Conservation (phyloP, 2,888 invertebrate species). For the Erynnis tages region DNA sequence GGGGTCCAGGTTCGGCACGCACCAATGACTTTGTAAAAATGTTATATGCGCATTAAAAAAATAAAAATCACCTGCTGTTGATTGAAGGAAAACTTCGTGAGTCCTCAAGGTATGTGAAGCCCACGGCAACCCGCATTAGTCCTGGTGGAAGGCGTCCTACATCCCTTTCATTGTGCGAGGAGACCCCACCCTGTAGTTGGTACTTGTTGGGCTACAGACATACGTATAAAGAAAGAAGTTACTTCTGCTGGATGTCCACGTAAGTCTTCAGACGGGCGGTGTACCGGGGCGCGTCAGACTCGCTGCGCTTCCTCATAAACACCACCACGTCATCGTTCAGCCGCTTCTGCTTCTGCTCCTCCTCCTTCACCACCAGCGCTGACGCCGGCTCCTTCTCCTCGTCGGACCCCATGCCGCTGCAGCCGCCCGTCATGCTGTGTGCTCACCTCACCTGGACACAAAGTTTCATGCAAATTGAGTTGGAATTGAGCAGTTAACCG, state of each 20-base stretch:
- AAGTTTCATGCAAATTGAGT: background rate
- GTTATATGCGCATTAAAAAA: too few relatives aligned
- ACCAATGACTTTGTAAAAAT: too few relatives aligned
- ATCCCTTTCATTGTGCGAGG: too few relatives aligned
- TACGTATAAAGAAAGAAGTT: constrained; percentile 30
- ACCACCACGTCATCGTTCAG: constrained; percentile 56
- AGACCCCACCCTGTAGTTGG: too few relatives aligned
- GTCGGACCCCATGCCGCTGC: constrained; percentile 32
- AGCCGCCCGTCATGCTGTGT: constrained; percentile 9
- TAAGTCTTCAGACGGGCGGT: constrained; percentile 49
- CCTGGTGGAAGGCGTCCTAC: too few relatives aligned
- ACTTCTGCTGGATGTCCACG: constrained; percentile 53
- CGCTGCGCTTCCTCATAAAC: constrained; percentile 56
- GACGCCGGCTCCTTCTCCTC: constrained; percentile 35
- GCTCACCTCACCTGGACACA: background rate
- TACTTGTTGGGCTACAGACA: background rate
- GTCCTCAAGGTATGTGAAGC: too few relatives aligned
- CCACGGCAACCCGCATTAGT: too few relatives aligned
- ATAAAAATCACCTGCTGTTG: too few relatives aligned
- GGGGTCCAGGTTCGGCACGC: too few relatives aligned
- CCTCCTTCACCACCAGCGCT: background rate
- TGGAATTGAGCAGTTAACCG: too few relatives aligned
- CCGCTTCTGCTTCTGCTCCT: constrained; percentile 42
- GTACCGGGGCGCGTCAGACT: constrained; percentile 51
- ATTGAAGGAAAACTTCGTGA: too few relatives aligned